Evolutionary conservation across 2,888 invertebrate species (phyloP).

Genomic region (Baronia brevicornis): DNA sequence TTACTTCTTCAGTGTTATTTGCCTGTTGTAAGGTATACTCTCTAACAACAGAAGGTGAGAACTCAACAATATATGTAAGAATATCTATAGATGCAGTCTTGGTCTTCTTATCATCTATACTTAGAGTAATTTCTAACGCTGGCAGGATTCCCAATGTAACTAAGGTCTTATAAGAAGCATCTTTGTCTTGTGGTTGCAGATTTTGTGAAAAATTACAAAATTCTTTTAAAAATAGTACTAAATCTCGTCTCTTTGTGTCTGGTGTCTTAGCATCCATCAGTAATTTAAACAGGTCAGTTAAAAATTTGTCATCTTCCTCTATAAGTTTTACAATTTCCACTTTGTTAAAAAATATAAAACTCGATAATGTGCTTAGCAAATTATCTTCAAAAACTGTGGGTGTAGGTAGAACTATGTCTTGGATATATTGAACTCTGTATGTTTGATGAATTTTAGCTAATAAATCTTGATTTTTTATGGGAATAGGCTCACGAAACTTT

Average conservation of each 20-base stretch:
- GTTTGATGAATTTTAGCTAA: slow-evolving; percentile 99
- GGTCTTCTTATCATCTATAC: slow-evolving; percentile 94
- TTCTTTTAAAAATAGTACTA: slow-evolving; percentile 98
- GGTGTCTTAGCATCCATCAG: slow-evolving; percentile 92
- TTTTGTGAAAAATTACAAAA: slow-evolving; percentile 99
- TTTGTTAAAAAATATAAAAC: slow-evolving; percentile 99
- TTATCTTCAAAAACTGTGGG: slow-evolving; percentile 99
- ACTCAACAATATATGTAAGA: slow-evolving; percentile 98
- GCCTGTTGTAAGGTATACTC: slow-evolving; percentile 97
- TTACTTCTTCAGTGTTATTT: slow-evolving; percentile 90
- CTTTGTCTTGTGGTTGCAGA: slow-evolving; percentile 96
- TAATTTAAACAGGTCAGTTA: slow-evolving; percentile 94
- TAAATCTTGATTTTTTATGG: slow-evolving; percentile 95
- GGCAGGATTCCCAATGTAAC: slow-evolving; percentile 91
- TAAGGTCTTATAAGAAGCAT: slow-evolving; percentile 96
- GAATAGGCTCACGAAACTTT: slow-evolving; percentile 94
- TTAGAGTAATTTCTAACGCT: slow-evolving; percentile 92
- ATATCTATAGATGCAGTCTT: slow-evolving; percentile 99
- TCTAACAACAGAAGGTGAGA: slow-evolving; percentile 96
- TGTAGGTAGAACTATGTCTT: slow-evolving; percentile 98
- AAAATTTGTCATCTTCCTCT: slow-evolving; percentile 97
- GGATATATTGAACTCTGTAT: slow-evolving; percentile 99
- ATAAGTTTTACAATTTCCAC: slow-evolving; percentile 99
- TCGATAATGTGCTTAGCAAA: slow-evolving; percentile 96
- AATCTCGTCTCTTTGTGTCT: slow-evolving; percentile 90